Percentiles rank a stretch among this genome's conserved stretches.
Conservation (phyloP, 2,888 invertebrate genomes). For the Lithophane ornitopus region DNA sequence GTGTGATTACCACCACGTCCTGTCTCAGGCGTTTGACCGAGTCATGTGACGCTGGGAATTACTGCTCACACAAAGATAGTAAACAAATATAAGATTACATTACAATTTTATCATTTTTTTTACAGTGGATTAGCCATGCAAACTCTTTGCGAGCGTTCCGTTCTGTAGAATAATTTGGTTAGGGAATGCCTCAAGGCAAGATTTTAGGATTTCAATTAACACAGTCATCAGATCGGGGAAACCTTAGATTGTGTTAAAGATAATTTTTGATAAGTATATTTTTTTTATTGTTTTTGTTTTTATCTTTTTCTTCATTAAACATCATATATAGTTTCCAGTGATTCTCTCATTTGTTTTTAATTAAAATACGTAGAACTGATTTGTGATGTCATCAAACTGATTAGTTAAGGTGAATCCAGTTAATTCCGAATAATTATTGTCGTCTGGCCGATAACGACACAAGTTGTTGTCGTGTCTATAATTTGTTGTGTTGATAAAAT, state of each 20-base stretch:
- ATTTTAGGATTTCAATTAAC: conserved; percentile 4
- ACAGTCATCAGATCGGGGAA: conserved; percentile 1
- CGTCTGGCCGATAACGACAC: conserved; percentile 19
- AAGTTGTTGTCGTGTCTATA: conserved; percentile 5
- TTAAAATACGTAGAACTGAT: conserved; percentile 21
- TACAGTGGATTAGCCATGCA: background rate
- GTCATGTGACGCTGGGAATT: conserved; percentile 25
- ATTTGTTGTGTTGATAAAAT: conserved; percentile 26
- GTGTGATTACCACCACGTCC: conserved; percentile 50
- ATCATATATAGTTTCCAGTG: background rate
- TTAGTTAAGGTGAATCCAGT: conserved; percentile 36
- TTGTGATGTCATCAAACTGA: conserved; percentile 15
- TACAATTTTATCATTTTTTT: background rate
- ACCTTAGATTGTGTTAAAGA: background rate
- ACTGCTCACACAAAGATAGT: conserved; percentile 11
- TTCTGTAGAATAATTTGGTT: no score
- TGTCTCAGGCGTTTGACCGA: conserved; percentile 28
- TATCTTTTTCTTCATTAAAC: background rate
- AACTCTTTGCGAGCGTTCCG: background rate
- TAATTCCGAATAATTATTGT: conserved; percentile 31
- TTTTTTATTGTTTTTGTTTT: background rate
- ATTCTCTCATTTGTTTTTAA: conserved; percentile 30
- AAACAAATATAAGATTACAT: conserved; percentile 2
- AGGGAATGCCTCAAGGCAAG: conserved; percentile 11
- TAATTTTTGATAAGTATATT: background rate